Base-by-base conservation (phyloP, 2,888 invertebrate species). In the Barypeithes pellucidus region DNA sequence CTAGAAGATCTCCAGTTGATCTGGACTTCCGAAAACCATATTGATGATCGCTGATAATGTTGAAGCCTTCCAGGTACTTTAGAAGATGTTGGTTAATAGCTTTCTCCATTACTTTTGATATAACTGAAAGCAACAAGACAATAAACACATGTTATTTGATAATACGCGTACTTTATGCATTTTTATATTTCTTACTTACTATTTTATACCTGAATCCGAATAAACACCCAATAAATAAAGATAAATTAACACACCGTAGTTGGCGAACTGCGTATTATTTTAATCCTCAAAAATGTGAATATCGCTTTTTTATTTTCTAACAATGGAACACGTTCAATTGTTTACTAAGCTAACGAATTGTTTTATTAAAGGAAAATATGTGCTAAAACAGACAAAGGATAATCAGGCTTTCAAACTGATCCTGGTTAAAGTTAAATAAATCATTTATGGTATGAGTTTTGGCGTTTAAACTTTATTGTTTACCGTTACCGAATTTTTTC, bases 301-400 rank as follows among this genome's bases (percentile, higher is more conserved):
- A n/a, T 43, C 8, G 43, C 16, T 16, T 2, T 16, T 43, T 43
- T 8, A 16, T 16, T 14, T 43, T 43, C 4, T 16, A 43, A 43
- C 16, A 43, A 43, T 16, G 7, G n/a, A 43, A 16, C 16, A 3
- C 43, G 43, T 43, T 43, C 43, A 16, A 8, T 16, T 43, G 43
- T 43, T 43, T 16, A 43, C 16, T 43, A 16, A 16, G 14, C n/a
- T 16, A 43, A 43, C 43, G 16, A 43, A 43, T 43, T 43, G 43
- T 43, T 43, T 43, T 43, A 43, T 43, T 43, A 43, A 43, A 43
- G 3, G 14, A n/a, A 16, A 43, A 43, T 43, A 43, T 16, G 43
- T 43, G 43, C n/a, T 43, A 43, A 43, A 43, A 14, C 43, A 16
- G n/a, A 43, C 43, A 43, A 43, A 43, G n/a, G 16, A 43, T 14